A percentile compares a stretch with the other conserved stretches of the same genome.
Conservation (phyloP, 1,140 invertebrate species). For the Bombus picipes region DNA sequence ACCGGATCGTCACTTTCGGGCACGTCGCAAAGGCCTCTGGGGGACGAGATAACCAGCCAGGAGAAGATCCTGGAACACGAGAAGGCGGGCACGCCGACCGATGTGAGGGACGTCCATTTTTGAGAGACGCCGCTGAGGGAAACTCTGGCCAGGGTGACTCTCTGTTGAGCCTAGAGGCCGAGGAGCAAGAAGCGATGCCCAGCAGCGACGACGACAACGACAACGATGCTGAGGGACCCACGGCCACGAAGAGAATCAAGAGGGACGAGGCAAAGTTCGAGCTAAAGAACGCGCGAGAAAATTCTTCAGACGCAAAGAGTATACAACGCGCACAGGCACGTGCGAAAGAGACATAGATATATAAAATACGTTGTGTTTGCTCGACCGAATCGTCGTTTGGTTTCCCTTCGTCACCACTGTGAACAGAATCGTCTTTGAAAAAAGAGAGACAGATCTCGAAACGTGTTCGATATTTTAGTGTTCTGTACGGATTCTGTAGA, state of each 20-base stretch:
- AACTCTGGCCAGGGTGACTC: constrained; percentile 62
- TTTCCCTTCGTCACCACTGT: constrained; percentile 4
- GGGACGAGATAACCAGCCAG: constrained; percentile 79
- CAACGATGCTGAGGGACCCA: constrained; percentile 12
- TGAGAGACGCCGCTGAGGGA: constrained; percentile 73
- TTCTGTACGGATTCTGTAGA: background rate
- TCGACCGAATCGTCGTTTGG: background rate
- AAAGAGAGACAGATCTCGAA: background rate
- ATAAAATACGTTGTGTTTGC: background rate
- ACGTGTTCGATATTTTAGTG: background rate
- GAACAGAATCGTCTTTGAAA: background rate
- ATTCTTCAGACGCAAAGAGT: background rate
- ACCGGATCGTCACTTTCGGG: constrained; percentile 41
- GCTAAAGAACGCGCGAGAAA: background rate
- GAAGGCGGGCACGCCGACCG: constrained; percentile 91
- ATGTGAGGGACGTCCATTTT: constrained; percentile 90
- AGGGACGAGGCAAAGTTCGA: background rate
- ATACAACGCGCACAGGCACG: background rate
- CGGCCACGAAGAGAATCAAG: background rate
- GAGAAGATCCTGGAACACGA: constrained; percentile 85
- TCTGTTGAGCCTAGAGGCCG: constrained; percentile 52
- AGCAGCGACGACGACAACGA: constrained; percentile 30
- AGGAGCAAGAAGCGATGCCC: constrained; percentile 26
- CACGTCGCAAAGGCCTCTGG: constrained; percentile 71
- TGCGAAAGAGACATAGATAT: background rate